Conservation (phyloP, 2,888 invertebrate species). For the Hyppa rectilinea region DNA sequence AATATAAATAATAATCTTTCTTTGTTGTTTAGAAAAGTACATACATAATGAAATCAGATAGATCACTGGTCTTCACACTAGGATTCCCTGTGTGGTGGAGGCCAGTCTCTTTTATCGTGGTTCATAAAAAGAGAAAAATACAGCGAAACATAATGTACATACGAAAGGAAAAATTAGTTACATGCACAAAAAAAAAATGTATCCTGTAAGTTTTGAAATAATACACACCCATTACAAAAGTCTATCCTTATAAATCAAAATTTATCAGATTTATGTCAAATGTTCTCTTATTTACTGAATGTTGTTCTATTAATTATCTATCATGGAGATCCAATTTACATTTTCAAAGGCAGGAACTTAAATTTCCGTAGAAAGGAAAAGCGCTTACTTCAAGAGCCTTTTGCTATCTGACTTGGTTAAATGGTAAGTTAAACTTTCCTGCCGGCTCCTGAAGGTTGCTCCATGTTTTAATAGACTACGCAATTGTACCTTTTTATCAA, state of each 20-base stretch:
- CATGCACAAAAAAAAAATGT: no score
- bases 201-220: not conserved
- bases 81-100: no score
- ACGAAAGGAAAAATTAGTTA: no score
- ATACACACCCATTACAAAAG: not conserved
- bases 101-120: no score
- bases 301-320: not conserved
- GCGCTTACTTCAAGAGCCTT: not conserved
- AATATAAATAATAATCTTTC: no score
- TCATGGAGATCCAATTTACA: not conserved
- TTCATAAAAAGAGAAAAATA: no score
- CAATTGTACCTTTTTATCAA: not conserved
- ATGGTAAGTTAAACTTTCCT: not conserved
- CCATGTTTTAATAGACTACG: not conserved
- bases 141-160: no score
- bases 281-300: not conserved
- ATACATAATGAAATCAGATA: no score
- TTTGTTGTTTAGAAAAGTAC: no score
- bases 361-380: slow-evolving; percentile 1
- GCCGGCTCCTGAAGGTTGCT: not conserved
- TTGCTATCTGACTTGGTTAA: no score
- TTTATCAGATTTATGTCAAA: not conserved
- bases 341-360: not conserved
- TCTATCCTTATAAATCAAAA: no score
- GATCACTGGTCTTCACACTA: no score